Conservation (phyloP, 1,140 invertebrate genomes). For the Pogonus chalceus region DNA sequence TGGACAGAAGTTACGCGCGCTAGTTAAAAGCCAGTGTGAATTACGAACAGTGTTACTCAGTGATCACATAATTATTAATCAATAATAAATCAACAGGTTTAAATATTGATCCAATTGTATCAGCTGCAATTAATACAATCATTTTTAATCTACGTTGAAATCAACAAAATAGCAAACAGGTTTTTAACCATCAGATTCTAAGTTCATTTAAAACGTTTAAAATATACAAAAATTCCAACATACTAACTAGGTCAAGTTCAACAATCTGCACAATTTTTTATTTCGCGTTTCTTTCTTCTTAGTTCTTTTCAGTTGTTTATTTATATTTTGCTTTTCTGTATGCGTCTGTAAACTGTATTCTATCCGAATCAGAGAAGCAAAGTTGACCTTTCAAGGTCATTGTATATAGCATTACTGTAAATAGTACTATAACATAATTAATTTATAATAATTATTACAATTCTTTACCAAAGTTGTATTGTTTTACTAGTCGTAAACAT, state of each 20-base stretch:
- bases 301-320: not conserved
- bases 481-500: slow-evolving; percentile 27
- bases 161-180: not conserved
- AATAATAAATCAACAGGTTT: slow-evolving; percentile 6
- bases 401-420: slow-evolving; percentile 18
- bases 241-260: slow-evolving; percentile 26
- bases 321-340: slow-evolving; percentile 14
- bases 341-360: slow-evolving; percentile 33
- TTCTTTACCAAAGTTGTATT: slow-evolving; percentile 29
- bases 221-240: not conserved
- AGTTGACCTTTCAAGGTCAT: slow-evolving; percentile 5
- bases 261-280: slow-evolving; percentile 30
- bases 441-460: slow-evolving; percentile 23
- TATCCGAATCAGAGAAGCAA: not conserved
- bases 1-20: too few species aligned
- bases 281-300: slow-evolving; percentile 24
- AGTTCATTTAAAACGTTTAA: slow-evolving; percentile 23
- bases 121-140: slow-evolving; percentile 4
- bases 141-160: slow-evolving; percentile 2
- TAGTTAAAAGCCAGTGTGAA: slow-evolving; percentile 1
- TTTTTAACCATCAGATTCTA: slow-evolving; percentile 23
- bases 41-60: slow-evolving; percentile 1
- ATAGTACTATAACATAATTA: slow-evolving; percentile 15
- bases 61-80: slow-evolving; percentile 6
- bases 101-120: slow-evolving; percentile 2